A percentile compares a stretch with the other conserved stretches of the same genome.
phyloP scores from a whole-genome alignment of 2,888 invertebrate genomes.

The Celastrina argiolus region DNA sequence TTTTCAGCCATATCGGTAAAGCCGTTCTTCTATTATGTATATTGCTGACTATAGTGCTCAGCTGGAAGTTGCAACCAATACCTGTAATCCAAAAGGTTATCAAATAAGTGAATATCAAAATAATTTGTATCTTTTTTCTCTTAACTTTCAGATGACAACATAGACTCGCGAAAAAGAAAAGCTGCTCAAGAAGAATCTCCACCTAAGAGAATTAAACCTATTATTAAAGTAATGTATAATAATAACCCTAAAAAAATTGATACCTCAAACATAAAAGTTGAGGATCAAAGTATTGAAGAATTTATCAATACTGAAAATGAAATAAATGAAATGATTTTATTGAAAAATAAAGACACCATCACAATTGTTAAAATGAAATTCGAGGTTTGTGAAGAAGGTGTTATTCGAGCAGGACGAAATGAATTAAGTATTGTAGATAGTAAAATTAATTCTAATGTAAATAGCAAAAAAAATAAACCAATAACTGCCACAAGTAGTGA shows the following conservation, averaged over 20 bases:
- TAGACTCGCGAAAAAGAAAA: background rate
- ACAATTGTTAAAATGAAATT: background rate
- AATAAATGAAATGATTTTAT: slow-evolving; percentile 14
- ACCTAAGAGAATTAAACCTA: background rate
- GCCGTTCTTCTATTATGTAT: too few species aligned
- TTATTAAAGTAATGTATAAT: background rate
- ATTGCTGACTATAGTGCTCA: too few species aligned
- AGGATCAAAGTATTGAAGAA: slow-evolving; percentile 15
- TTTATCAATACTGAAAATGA: background rate
- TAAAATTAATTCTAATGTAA: background rate
- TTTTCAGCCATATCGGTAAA: too few species aligned
- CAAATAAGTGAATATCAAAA: too few species aligned
- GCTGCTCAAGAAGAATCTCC: background rate
- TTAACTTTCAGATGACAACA: background rate
- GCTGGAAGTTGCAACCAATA: too few species aligned
- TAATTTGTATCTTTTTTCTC: background rate
- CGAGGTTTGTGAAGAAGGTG: background rate
- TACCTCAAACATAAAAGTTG: background rate
- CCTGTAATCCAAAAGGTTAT: too few species aligned
- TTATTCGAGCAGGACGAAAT: background rate
- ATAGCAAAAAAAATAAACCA: background rate
- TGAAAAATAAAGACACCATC: background rate
- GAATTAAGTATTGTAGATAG: background rate
- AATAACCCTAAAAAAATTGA: background rate
- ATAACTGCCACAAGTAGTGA: background rate